Evolutionary conservation across 2,113 vertebrate genomes (phyloP).

Genomic region (Felis catus): DNA sequence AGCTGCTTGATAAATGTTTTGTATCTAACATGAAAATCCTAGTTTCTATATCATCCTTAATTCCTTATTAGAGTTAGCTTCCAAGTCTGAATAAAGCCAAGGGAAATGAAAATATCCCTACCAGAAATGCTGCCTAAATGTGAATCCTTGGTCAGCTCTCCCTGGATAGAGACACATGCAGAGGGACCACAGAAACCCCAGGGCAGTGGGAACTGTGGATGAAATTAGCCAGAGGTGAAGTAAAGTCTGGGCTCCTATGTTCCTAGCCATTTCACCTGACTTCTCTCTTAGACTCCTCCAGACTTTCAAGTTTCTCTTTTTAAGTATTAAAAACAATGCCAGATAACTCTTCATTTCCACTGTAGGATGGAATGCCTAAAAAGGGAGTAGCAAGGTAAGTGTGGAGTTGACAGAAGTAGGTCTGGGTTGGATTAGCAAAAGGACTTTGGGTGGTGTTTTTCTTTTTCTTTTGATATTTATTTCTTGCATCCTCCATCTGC

Average conservation of each 20-base stretch:
- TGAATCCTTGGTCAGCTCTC: not conserved
- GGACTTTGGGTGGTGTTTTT: not conserved
- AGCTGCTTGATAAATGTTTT: not conserved
- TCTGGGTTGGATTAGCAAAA: not conserved
- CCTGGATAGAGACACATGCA: not conserved
- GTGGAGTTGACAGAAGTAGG: not conserved
- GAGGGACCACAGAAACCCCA: not conserved
- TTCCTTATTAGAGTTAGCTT: not conserved
- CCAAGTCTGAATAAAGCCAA: not conserved
- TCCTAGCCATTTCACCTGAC: not conserved
- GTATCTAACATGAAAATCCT: not conserved
- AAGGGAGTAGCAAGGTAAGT: not conserved
- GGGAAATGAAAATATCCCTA: not conserved
- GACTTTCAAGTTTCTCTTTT: not conserved
- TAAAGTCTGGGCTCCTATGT: not conserved
- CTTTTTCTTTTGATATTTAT: not conserved
- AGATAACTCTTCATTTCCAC: not conserved
- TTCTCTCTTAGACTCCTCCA: not conserved
- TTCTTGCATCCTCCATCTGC: not conserved
- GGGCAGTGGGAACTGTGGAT: not conserved
- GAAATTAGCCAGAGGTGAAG: not conserved
- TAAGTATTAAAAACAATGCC: not conserved
- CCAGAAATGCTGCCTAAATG: not conserved
- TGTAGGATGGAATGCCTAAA: too few relatives aligned
- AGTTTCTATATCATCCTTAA: not conserved